Percentiles rank a stretch among this genome's conserved stretches.
phyloP scores from a whole-genome alignment of 2,797 vertebrate genomes.

The Naso thynnoides region DNA sequence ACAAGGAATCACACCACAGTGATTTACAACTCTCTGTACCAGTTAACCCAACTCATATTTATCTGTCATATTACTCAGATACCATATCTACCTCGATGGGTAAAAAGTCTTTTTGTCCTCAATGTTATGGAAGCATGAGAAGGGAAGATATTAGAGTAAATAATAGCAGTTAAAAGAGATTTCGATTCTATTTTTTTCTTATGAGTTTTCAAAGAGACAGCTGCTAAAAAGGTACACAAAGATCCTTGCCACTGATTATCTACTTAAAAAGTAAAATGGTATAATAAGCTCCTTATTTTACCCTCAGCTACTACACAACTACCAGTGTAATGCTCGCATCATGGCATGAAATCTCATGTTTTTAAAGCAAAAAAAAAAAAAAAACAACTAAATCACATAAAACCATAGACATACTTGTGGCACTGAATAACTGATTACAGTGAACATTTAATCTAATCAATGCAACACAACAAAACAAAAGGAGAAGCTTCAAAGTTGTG shows the following conservation, averaged over 20 bases:
- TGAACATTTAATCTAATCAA: slow-evolving; percentile 78
- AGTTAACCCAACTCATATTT: slow-evolving; percentile 87
- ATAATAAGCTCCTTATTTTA: slow-evolving; percentile 33
- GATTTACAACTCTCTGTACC: slow-evolving; percentile 89
- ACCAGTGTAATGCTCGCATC: slow-evolving; percentile 16
- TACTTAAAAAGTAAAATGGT: slow-evolving; percentile 4
- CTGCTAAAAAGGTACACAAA: slow-evolving; percentile 19
- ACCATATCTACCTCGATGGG: slow-evolving; percentile 73
- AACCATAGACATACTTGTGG: slow-evolving; percentile 43
- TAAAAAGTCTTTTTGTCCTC: slow-evolving; percentile 54
- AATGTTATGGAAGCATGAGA: slow-evolving; percentile 24
- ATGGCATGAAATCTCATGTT: slow-evolving; percentile 9
- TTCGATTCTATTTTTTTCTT: slow-evolving; percentile 24
- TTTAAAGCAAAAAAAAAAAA: slow-evolving; percentile 48
- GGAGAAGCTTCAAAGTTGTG: slow-evolving; percentile 84
- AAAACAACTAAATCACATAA: slow-evolving; percentile 42
- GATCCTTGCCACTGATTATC: slow-evolving; percentile 20
- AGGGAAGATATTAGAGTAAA: slow-evolving; percentile 23
- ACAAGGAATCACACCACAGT: slow-evolving; percentile 87
- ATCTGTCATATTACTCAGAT: slow-evolving; percentile 85
- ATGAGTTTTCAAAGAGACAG: slow-evolving; percentile 34
- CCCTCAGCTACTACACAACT: slow-evolving; percentile 9
- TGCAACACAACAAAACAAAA: slow-evolving; percentile 79
- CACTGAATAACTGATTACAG: slow-evolving; percentile 63
- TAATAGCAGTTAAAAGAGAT: slow-evolving; percentile 30